Evolutionary conservation across 2,888 invertebrate genomes (phyloP).

Genomic region (Hipparchia semele): DNA sequence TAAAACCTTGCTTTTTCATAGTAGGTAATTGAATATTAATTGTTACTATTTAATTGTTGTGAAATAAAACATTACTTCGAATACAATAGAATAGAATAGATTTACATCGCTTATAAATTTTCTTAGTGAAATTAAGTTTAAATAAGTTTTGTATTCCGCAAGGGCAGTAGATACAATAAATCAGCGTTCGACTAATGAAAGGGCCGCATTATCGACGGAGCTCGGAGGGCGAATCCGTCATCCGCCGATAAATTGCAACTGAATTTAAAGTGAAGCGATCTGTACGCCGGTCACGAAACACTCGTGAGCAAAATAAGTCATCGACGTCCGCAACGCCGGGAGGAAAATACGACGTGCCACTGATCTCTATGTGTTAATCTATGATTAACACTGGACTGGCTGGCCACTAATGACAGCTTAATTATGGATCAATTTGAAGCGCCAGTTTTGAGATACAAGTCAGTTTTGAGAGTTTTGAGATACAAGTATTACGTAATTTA

Average conservation of each 20-base stretch:
- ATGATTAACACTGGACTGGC: too few relatives aligned
- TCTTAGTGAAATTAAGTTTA: too few relatives aligned
- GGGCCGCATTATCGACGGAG: conserved; percentile 39
- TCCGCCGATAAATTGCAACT: conserved; percentile 43
- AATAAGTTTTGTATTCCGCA: conserved; percentile 35
- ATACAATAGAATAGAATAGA: too few relatives aligned
- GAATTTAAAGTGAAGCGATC: conserved; percentile 42
- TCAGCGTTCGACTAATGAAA: conserved; percentile 41
- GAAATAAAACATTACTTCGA: too few relatives aligned
- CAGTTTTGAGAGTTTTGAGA: too few relatives aligned
- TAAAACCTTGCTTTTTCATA: background rate
- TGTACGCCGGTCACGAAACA: conserved; percentile 42
- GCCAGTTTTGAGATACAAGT: too few relatives aligned
- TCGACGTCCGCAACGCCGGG: conserved; percentile 27
- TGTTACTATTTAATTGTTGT: too few relatives aligned
- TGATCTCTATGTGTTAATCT: too few relatives aligned
- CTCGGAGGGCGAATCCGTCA: conserved; percentile 40
- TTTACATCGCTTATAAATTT: too few relatives aligned
- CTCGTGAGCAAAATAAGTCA: conserved; percentile 42
- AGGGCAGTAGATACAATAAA: conserved; percentile 40
- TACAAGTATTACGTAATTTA: too few relatives aligned
- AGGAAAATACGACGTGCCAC: conserved; percentile 31
- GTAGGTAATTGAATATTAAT: background rate
- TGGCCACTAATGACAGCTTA: too few relatives aligned
- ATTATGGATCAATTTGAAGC: too few relatives aligned